phyloP scores from a whole-genome alignment of 2,888 invertebrate species.

The Leptura quadrifasciata region DNA sequence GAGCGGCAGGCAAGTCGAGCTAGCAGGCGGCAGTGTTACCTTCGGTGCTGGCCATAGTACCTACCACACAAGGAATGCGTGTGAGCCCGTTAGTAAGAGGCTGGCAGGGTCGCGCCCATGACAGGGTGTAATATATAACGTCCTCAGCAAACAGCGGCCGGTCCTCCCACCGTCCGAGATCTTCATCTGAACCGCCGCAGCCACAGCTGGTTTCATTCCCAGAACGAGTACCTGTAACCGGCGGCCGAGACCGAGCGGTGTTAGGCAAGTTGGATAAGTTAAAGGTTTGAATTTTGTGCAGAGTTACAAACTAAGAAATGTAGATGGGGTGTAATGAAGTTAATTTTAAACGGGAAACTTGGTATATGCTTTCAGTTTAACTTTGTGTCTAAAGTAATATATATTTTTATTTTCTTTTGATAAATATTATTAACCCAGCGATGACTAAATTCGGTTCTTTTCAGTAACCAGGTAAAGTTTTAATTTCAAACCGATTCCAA shows the following conservation, averaged over 20 bases:
- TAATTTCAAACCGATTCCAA: no score
- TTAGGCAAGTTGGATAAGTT: conserved; percentile 11
- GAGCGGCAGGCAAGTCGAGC: conserved; percentile 46
- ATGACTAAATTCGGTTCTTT: no score
- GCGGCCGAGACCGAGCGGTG: conserved; percentile 39
- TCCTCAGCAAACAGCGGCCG: conserved; percentile 69
- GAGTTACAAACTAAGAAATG: neutral
- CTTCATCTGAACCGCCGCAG: conserved; percentile 64
- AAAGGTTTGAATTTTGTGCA: conserved; percentile 4
- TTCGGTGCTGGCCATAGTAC: conserved; percentile 55
- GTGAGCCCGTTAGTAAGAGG: conserved; percentile 67
- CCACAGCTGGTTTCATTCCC: conserved; percentile 64
- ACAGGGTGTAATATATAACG: conserved; percentile 71
- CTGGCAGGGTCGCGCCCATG: conserved; percentile 67
- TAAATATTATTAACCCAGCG: no score
- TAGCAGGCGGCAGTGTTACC: conserved; percentile 43
- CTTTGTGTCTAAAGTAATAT: no score
- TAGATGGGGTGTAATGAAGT: neutral
- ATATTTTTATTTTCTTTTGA: no score
- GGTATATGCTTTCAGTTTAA: no score
- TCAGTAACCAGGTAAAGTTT: no score
- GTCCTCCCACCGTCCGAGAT: conserved; percentile 68
- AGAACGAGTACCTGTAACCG: conserved; percentile 58
- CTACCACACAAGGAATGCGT: conserved; percentile 67
- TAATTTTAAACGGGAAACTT: no score